Evolutionary conservation across 2,113 vertebrate species (phyloP), one percentile per base, ranked within the genome.

Genomic region (Rallus limicola): DNA sequence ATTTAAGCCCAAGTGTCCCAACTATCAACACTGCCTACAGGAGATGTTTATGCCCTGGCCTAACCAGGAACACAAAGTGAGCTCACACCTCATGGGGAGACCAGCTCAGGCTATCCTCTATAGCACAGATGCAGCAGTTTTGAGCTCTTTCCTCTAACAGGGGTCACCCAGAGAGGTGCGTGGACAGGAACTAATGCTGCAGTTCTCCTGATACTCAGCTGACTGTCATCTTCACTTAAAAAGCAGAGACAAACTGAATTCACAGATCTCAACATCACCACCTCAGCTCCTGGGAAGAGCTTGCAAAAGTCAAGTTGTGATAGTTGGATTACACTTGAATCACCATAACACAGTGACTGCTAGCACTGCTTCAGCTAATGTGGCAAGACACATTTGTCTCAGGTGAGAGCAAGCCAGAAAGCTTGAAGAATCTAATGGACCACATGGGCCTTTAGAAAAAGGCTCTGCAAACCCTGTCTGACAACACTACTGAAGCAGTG

Each of bases 11-110:
- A 90, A 90, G 50, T 64, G 29, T 86, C 55, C 55, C 64, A 90
- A 36, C 60, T 83, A 89, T 78, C 94, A 91, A 29, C 76, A 86
- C 86, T 24, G 2, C 91, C 94, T 75, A 92, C 95, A 64, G 86
- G 86, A 52, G 52, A 91, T 33, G 15, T 55, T 91, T 86, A 81
- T 26, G 44, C 23, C 77, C 86, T 59, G 40, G 64, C 56, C 79
- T 68, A 63, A 52, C 78, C 80, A 91, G 68, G 82, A 91, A 48
- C 60, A 68, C 2, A 0, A 53, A 84, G 48, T 79, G 86, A 95
- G 67, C 69, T 92, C 84, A 82, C 74, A 78, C 33, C 76, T 93
- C 71, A 1, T 5, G 44, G 42, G 52, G 29, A 44, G 65, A 69
- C 52, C 84, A 60, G 84, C 82, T 87, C 65, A 64, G 67, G 72